These are phyloP conservation scores for Mastomys natalensis DNA, from an alignment of 2,113 vertebrate genomes.

Conservation along the genomic window DNA sequence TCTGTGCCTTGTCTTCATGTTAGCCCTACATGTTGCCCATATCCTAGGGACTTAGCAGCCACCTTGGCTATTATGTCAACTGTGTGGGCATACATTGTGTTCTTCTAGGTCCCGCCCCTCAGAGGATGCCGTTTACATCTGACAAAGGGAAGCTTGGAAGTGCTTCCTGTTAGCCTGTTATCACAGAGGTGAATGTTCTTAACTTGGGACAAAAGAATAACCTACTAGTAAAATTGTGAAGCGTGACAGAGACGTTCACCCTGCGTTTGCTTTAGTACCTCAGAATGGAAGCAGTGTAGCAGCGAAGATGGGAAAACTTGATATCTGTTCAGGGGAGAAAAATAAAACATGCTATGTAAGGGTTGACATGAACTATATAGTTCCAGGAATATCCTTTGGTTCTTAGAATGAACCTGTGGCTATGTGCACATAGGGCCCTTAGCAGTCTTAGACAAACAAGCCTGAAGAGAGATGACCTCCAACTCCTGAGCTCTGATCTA, in stretches of 20 bases:
- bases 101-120: neutral
- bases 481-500: too few relatives aligned
- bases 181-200: neutral
- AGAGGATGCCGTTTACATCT: too few relatives aligned
- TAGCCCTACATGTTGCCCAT: neutral
- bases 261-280: neutral
- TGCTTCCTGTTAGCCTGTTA: neutral
- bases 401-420: neutral
- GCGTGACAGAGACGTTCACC: neutral
- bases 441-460: constrained; percentile 28
- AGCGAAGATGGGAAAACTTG: neutral
- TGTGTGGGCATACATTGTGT: neutral
- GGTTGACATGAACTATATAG: neutral
- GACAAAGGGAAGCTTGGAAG: neutral
- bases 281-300: neutral
- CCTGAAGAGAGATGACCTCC: neutral
- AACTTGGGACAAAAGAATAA: neutral
- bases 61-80: too few relatives aligned
- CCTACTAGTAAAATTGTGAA: neutral
- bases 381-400: neutral
- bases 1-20: neutral
- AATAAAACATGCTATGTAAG: neutral
- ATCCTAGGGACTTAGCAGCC: neutral
- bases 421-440: too few relatives aligned
- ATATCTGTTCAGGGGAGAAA: neutral